Evolutionary conservation across 2,888 invertebrate genomes (phyloP), one percentile per base, ranked within the genome.

Genomic region (Thelaira solivaga): DNA sequence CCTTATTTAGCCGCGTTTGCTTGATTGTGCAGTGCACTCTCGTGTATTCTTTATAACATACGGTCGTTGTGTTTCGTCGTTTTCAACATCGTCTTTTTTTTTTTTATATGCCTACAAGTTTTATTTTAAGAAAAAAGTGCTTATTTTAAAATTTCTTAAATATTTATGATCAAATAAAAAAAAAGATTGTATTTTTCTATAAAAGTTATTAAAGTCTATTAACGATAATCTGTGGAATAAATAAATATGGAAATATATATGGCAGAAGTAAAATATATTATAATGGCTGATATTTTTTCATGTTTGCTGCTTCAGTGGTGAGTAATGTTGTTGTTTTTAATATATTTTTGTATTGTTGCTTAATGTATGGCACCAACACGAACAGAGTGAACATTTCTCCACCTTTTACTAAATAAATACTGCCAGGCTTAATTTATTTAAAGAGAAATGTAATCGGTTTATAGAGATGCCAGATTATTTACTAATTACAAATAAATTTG

Each of bases 341-440:
- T 65, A 22, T 71, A 13, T 41, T 69, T n/a, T 24, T 51, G 3
- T 47, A 7, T 51, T 65, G 41, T 64, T 76, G 34, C 61, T 69
- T 13, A 31, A 45, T 34, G 10, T 61, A 29, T 29, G 26, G 13
- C 18, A 67, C 76, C 61, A 73, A 73, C 51, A 77, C 69, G 64
- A 69, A 69, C 69, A 62, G 57, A 62, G 41, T 57, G 68, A 67
- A 49, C 68, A 77, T 77, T 77, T 77, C 77, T 73, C 77, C 76
- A 47, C 67, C 65, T 77, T 51, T 68, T 68, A 68, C 34, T 45
- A 53, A 8, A 10, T 8, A 1, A 10, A 61, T 34, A 68, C 59
- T 77, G 73, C 77, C 77, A 77, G 67, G n/a, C n/a, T 13, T 1
- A 22, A 53, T 3, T 34, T 31, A 24, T 13, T 11, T 3, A 2